Evolutionary conservation across 2,113 vertebrate species (phyloP), one percentile per base, ranked within the genome.

Genomic region (Tragulus kanchil): DNA sequence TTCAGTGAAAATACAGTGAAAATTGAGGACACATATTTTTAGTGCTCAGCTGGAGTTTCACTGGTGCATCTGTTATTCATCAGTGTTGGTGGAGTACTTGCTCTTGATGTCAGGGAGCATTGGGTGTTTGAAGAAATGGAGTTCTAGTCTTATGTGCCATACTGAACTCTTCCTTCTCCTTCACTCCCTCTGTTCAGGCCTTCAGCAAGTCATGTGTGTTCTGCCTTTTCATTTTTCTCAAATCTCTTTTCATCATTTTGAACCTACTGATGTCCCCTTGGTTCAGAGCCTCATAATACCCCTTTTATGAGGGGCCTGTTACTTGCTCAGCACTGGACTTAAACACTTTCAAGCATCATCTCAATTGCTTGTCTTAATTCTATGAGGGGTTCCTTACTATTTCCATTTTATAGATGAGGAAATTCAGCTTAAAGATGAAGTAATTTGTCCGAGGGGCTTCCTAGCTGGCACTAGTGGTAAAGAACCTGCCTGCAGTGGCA

Each of bases 1-100:
- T 67, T 31, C 89, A 61, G 61, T 95, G 96, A 92, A 88, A 85
- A 69, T 67, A 82, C 67, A 90, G 54, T 73, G 56, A 67, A 85
- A 86, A 28, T 82, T 88, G 25, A 78, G 62, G 56, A 26, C 58
- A 83, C 5, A 2, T 79, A 65, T 75, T 71, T 86, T 93, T 69
- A 73, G 56, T 54, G 7, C 4, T 61, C 1, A 42, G 52, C n/a
- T 52, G 62, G 21, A 31, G 58, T 82, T 59, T 83, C 48, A 61
- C 7, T 8, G 3, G 50, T 52, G 7, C 23, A 59, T 71, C 85
- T 65, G 7, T 48, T 64, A 86, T 65, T 85, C 28, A 23, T 36
- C 28, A 58, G 54, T 42, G 19, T 42, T 78, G 56, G 65, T 48
- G 12, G 56, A 31, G 23, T 50, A 25, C 42, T 83, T 64, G 28